These are phyloP conservation scores for Rousettus leschenaultii DNA, from an alignment of 2,113 vertebrate species.

Conservation along the genomic window DNA sequence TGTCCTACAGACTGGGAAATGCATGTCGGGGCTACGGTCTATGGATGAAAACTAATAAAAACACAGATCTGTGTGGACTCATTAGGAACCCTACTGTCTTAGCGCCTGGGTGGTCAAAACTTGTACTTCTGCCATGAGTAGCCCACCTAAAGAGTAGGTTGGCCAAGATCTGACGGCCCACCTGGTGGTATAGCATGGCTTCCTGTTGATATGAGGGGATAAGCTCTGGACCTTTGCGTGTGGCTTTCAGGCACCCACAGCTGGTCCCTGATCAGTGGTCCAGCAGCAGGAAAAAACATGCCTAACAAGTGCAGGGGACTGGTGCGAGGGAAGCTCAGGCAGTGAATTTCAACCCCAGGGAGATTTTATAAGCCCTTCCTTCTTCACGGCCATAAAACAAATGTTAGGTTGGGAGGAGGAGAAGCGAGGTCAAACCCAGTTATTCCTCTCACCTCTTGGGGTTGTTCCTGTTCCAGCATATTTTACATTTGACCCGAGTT, in stretches of 20 bases:
- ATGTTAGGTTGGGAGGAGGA: conserved; percentile 50
- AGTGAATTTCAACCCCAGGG: conserved; percentile 26
- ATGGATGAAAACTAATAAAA: neutral
- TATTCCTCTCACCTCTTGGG: neutral
- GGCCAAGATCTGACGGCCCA: neutral
- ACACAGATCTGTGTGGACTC: neutral
- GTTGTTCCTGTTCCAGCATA: neutral
- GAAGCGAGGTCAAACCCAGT: neutral
- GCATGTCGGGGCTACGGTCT: neutral
- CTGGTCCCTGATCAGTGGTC: neutral
- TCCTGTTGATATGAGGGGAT: neutral
- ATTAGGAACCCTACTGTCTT: neutral
- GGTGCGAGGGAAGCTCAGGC: neutral
- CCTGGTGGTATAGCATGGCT: neutral
- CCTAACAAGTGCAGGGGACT: neutral
- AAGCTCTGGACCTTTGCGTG: neutral
- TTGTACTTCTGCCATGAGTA: neutral
- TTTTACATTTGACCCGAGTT: neutral
- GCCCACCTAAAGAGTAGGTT: neutral
- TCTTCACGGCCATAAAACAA: conserved; percentile 42
- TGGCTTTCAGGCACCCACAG: neutral
- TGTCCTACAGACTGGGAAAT: neutral
- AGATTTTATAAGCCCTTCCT: conserved; percentile 28
- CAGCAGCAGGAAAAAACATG: neutral
- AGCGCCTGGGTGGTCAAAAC: neutral